These are phyloP conservation scores for Trachelipus rathkii DNA, from an alignment of 1,140 invertebrate species.

Conservation along the genomic window DNA sequence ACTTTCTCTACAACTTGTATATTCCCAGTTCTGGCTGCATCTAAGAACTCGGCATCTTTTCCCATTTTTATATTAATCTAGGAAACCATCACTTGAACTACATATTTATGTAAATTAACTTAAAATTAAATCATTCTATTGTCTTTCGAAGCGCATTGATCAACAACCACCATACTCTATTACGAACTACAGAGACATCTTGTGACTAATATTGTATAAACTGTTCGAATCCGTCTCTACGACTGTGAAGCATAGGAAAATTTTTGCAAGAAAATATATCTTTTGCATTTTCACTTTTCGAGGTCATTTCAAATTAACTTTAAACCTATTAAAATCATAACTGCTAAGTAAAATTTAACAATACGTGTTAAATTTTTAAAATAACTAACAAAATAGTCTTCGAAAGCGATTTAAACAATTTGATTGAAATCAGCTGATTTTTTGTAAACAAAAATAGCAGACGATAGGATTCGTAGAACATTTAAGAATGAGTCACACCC, in stretches of 20 bases:
- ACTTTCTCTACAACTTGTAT: conserved; percentile 83
- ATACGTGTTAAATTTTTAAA: no score
- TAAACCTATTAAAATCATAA: no score
- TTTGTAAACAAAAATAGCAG: conserved; percentile 1
- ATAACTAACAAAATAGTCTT: background rate
- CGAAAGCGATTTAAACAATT: background rate
- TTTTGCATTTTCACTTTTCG: no score
- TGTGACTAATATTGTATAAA: background rate
- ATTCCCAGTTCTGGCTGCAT: conserved; percentile 88
- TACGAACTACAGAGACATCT: conserved; percentile 24
- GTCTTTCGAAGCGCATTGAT: conserved; percentile 10
- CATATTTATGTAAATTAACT: background rate
- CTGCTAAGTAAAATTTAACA: no score
- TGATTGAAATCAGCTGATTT: conserved; percentile 10
- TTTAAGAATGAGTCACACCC: background rate
- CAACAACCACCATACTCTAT: conserved; percentile 35
- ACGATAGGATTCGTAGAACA: background rate
- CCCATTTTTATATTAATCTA: conserved; percentile 63
- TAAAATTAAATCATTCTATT: background rate
- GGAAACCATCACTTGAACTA: background rate
- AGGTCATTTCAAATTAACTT: no score
- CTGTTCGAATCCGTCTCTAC: no score
- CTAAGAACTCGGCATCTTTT: conserved; percentile 90
- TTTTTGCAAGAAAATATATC: no score
- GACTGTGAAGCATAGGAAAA: no score